phyloP scores from a whole-genome alignment of 2,113 vertebrate species.

The Castor canadensis region DNA sequence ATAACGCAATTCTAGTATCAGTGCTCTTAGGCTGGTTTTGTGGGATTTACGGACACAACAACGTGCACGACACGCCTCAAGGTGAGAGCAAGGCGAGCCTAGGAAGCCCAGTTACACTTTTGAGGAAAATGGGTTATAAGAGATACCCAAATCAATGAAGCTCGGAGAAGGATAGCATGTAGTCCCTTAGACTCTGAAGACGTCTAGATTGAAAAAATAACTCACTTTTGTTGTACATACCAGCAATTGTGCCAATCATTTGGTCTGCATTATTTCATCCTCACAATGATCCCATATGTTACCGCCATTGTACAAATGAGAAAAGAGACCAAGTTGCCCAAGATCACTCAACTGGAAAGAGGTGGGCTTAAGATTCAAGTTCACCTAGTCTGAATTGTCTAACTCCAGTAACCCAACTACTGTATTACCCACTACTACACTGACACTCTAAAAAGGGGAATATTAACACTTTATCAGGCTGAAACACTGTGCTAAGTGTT shows the following conservation, averaged over 20 bases:
- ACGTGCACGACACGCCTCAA: background rate
- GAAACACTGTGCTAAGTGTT: background rate
- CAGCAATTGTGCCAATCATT: background rate
- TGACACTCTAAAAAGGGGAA: background rate
- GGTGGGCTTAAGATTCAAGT: background rate
- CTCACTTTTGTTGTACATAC: background rate
- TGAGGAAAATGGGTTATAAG: background rate
- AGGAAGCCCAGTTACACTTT: background rate
- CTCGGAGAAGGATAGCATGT: background rate
- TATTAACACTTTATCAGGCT: background rate
- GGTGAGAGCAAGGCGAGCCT: conserved; percentile 6
- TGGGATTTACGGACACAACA: background rate
- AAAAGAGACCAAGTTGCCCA: conserved; percentile 21
- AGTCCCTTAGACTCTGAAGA: background rate
- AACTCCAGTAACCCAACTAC: background rate
- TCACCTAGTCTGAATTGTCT: background rate
- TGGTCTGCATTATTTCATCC: background rate
- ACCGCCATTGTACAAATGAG: background rate
- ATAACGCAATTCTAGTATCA: background rate
- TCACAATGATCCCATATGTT: background rate
- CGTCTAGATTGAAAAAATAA: background rate
- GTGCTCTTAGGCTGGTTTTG: background rate
- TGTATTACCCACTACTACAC: background rate
- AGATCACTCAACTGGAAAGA: background rate
- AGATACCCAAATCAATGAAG: background rate